Evolutionary conservation across 1,140 invertebrate species (phyloP), one percentile per base, ranked within the genome.

Genomic region (Ostrea edulis): DNA sequence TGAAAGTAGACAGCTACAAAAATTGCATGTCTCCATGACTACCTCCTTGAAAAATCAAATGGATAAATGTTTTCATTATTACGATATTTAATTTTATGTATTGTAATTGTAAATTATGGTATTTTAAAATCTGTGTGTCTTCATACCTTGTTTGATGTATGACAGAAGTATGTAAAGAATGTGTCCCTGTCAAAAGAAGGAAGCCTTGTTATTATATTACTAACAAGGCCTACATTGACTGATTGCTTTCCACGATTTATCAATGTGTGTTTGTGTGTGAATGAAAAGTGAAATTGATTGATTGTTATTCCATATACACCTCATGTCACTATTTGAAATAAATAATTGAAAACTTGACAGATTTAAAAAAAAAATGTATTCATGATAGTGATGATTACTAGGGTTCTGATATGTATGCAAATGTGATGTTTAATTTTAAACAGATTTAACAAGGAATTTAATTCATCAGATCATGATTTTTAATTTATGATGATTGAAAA

Each of bases 1-100:
- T 99, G 77, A 98, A 98, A 95, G 97, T 98, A 0, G 98, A 99
- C 95, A 97, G 25, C 12, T 77, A 97, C 9, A 98, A 97, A 93
- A 98, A 98, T 95, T 98, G 98, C 91, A 97, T 98, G 51, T 54
- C 85, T 83, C 90, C 91, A 35, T 93, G 62, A 92, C 9, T 77
- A 77, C 68, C 68, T 77, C 68, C 12, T 22, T 29, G 12, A 77
- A 25, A n/a, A 77, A 77, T 77, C 25, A 77, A 77, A 77, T 35
- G 12, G 14, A 9, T 25, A 55, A 22, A 77, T 44, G 35, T 44
- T 44, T 44, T 77, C n/a, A n/a, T 77, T 29, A 25, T 77, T 77
- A 25, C 35, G 22, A 77, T 25, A 9, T 77, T 68, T 25, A 25
- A 68, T 77, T 77, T 35, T 25, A 35, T 17, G 55, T 77, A 29